These are phyloP conservation scores for Acrocephalus kingi DNA, from an alignment of 2,113 vertebrate species.

Conservation along the genomic window DNA sequence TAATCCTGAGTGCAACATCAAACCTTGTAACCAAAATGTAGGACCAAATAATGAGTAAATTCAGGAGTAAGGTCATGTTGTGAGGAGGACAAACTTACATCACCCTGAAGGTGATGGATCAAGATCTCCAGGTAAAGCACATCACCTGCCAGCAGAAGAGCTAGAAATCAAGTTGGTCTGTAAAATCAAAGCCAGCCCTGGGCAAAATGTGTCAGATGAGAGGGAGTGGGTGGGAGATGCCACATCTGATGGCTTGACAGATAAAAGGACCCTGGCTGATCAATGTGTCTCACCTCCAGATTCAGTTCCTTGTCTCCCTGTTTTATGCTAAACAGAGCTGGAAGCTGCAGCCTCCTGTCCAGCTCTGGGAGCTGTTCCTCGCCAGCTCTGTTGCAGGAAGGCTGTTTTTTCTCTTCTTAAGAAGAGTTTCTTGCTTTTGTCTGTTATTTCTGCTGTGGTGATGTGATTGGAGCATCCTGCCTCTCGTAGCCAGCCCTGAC, in stretches of 20 bases:
- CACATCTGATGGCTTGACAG: background rate
- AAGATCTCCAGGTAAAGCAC: background rate
- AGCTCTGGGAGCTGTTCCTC: background rate
- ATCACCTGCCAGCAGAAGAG: background rate
- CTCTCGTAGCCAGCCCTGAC: background rate
- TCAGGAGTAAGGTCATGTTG: background rate
- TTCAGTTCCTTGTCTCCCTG: background rate
- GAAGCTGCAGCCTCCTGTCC: background rate
- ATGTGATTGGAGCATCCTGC: background rate
- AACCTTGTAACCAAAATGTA: background rate
- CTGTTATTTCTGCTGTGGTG: background rate
- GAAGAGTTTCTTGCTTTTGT: background rate
- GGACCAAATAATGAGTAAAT: fast-evolving
- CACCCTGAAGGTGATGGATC: background rate
- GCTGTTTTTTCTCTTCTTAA: background rate
- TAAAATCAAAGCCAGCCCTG: background rate
- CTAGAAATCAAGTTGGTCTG: background rate
- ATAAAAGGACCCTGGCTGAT: background rate
- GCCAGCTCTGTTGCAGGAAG: background rate
- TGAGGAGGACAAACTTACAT: background rate
- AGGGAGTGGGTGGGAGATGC: background rate
- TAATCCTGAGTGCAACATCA: background rate
- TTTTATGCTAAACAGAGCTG: background rate
- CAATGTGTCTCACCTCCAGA: background rate
- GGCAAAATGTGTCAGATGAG: background rate